Conservation (phyloP, 1,140 invertebrate genomes). For the Bombus fervidus region DNA sequence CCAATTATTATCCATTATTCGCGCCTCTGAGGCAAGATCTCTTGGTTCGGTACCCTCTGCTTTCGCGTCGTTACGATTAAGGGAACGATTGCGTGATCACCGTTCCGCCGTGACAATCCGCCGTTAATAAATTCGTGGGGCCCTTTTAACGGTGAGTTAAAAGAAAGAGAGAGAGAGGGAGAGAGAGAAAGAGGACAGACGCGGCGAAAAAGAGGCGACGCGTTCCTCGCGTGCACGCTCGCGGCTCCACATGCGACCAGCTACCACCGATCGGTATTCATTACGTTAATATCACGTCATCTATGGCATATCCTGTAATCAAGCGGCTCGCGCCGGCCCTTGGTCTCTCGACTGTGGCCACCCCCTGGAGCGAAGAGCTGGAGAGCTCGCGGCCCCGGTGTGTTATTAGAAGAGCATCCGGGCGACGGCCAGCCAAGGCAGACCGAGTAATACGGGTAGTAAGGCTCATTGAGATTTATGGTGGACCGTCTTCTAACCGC, state of each 20-base stretch:
- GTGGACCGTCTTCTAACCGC: constrained; percentile 54
- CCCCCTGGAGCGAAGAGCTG: constrained; percentile 65
- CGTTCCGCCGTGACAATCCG: constrained; percentile 31
- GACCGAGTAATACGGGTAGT: constrained; percentile 69
- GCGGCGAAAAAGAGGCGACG: background rate
- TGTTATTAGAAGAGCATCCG: constrained; percentile 77
- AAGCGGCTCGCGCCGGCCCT: constrained; percentile 64
- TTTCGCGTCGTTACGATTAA: constrained; percentile 32
- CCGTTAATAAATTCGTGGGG: constrained; percentile 38
- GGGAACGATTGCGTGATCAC: constrained; percentile 26
- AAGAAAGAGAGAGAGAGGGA: background rate
- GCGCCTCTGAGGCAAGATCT: no score
- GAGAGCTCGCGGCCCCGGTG: constrained; percentile 42
- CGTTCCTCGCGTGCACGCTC: constrained; percentile 28
- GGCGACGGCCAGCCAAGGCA: constrained; percentile 47
- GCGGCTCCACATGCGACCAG: constrained; percentile 11
- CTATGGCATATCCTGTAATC: constrained; percentile 75
- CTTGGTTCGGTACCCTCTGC: background rate
- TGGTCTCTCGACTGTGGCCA: constrained; percentile 27
- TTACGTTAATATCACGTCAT: constrained; percentile 78
- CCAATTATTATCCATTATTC: constrained; percentile 45
- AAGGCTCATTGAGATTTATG: constrained; percentile 72
- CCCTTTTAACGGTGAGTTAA: constrained; percentile 7
- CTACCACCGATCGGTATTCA: constrained; percentile 67
- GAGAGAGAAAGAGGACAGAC: background rate